A percentile compares a stretch with the other conserved stretches of the same genome.
Conservation (phyloP, 2,113 vertebrate genomes). For the Sula dactylatra region DNA sequence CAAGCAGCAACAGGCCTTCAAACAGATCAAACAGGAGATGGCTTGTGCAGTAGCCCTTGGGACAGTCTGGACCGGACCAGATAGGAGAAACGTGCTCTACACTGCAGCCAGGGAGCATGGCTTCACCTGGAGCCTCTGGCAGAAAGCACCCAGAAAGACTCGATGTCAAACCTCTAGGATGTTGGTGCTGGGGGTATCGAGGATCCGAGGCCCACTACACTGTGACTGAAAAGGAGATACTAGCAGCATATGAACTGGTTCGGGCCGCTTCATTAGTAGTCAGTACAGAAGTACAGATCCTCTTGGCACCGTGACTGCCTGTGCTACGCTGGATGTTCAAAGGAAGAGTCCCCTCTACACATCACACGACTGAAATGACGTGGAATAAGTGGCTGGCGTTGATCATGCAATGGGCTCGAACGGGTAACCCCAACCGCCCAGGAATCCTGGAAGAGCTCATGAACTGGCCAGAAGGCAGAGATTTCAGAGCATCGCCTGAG, state of each 20-base stretch:
- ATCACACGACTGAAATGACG: background rate
- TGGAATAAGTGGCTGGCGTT: background rate
- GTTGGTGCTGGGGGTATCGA: background rate
- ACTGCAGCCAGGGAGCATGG: background rate
- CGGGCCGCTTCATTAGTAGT: background rate
- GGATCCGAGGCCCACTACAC: background rate
- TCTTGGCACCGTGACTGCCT: background rate
- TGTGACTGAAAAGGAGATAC: background rate
- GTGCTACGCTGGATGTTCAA: background rate
- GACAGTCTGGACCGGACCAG: too few relatives aligned
- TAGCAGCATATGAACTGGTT: background rate
- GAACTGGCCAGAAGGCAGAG: background rate
- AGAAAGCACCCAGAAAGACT: background rate
- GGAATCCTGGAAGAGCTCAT: background rate
- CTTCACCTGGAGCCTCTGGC: background rate
- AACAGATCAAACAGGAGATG: too few relatives aligned
- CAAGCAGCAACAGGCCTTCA: too few relatives aligned
- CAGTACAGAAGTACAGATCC: background rate
- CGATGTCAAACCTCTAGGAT: background rate
- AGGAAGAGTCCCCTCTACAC: background rate
- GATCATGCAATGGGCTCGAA: background rate
- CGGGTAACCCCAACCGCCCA: background rate
- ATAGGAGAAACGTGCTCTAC: background rate
- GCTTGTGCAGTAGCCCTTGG: too few relatives aligned
- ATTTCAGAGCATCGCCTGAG: background rate